Evolutionary conservation across 2,888 invertebrate genomes (phyloP), one percentile per base, ranked within the genome.

Genomic region (Epirrhoe tristata): DNA sequence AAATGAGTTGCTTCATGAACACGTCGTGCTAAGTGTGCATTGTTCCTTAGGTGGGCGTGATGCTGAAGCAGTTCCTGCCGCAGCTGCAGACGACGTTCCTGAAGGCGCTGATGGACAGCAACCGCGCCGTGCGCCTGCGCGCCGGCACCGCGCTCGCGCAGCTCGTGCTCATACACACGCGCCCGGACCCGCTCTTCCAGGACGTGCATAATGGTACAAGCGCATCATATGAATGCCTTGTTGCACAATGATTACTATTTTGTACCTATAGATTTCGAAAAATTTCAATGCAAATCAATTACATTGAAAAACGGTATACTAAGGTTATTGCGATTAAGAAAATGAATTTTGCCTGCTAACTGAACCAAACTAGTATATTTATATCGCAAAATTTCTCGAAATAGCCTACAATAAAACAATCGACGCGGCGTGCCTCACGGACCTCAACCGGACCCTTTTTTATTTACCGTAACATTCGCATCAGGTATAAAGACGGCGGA

Each of bases 21-120:
- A 43, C 2, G 12, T 54, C 3, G 16, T 17, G 16, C 10, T 56
- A 24, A 14, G 12, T 5, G 5, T 10, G n/a, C 8, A 8, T 14
- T 32, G 0, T 24, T 16, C 24, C 82, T 17, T 83, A 97, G 97
- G 98, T 99, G 71, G 98, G 98, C 53, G 95, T 96, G 46, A 97
- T 98, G 96, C 91, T 99, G 87, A 99, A 99, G 89, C 99, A 99
- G 86, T 99, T 99, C 94, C 94, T 99, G 80, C 99, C 99, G 1
- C 99, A 99, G 91, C 95, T 99, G 48, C 99, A 99, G 94, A 99
- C 99, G 1, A 99, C 99, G 16, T 99, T 99, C 93, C 95, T 99
- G 60, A 99, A 99, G 92, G 97, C 99, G 4, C 94, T 99, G 63
- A 96, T 97, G 85, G 99, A 99, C 89, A 95, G 97, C 32, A 97